Conservation (phyloP, 2,888 invertebrate species). For the Lacanobia oleracea region DNA sequence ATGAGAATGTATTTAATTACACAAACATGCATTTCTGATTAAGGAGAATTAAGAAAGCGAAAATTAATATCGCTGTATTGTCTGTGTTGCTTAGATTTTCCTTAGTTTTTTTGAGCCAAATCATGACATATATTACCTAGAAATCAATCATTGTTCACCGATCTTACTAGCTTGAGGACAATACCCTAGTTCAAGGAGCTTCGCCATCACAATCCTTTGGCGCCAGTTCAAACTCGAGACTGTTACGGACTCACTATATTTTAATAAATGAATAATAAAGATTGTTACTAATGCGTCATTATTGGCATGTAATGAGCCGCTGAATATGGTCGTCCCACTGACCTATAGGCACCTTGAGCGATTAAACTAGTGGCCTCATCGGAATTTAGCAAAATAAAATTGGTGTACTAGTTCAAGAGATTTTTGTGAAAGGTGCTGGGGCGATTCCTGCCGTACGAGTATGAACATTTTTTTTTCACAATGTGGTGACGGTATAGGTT, state of each 20-base stretch:
- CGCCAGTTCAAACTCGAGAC: conserved; percentile 18
- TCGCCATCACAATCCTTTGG: background rate
- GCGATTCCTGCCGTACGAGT: background rate
- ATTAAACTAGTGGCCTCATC: conserved; percentile 5
- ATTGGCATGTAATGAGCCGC: conserved; percentile 1
- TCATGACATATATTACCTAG: too few species aligned
- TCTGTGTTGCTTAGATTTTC: too few species aligned
- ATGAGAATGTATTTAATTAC: too few species aligned
- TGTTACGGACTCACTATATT: conserved; percentile 1
- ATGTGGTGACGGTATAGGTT: too few species aligned
- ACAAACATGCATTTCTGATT: too few species aligned
- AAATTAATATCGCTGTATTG: too few species aligned
- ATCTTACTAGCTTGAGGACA: background rate
- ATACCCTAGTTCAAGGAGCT: conserved; percentile 6
- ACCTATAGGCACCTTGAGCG: conserved; percentile 15
- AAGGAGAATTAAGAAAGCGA: too few species aligned
- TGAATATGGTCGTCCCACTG: conserved; percentile 29
- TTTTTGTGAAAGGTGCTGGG: background rate
- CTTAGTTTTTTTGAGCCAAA: too few species aligned
- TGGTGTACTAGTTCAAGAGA: background rate
- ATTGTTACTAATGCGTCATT: conserved; percentile 22
- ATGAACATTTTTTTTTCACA: background rate
- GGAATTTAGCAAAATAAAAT: conserved; percentile 7
- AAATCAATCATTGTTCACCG: background rate
- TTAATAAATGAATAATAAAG: background rate